Percentiles rank a stretch among this genome's conserved stretches.
These are phyloP conservation scores for Diadema setosum DNA, from an alignment of 35 echinoderm and acorn worm species.

Conservation along the genomic window DNA sequence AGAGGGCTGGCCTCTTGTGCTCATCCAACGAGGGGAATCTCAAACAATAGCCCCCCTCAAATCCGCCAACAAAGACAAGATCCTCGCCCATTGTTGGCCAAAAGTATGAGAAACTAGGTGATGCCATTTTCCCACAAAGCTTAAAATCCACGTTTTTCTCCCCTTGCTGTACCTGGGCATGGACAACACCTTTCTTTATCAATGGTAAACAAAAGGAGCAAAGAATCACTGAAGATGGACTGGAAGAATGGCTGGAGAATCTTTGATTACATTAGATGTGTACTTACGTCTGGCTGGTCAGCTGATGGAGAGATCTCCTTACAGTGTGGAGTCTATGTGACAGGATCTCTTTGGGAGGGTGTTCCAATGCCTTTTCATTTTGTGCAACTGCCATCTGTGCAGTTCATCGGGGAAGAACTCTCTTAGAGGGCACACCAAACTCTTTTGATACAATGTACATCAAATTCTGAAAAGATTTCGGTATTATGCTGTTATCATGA, in stretches of 20 bases:
- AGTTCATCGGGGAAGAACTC: too few species aligned
- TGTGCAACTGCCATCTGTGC: too few species aligned
- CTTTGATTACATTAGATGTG: slow-evolving; percentile 7
- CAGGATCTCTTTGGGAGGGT: too few species aligned
- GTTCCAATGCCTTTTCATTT: too few species aligned
- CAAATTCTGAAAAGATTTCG: too few species aligned
- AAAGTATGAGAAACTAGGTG: background rate
- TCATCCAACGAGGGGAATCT: background rate
- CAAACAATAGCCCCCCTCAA: background rate
- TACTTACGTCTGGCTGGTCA: slow-evolving; percentile 1
- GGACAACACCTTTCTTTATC: background rate
- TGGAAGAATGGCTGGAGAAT: background rate
- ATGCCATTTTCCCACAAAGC: background rate
- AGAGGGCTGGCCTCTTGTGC: background rate
- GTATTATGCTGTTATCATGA: too few species aligned
- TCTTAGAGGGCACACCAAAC: too few species aligned
- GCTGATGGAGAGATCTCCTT: too few species aligned
- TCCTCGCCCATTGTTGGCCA: background rate
- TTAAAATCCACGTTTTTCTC: too few species aligned
- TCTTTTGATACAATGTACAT: too few species aligned
- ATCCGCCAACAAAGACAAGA: background rate
- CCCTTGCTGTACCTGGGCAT: background rate
- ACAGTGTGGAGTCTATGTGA: too few species aligned
- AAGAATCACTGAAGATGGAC: background rate
- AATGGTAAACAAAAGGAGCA: background rate